Conservation (phyloP, 2,797 vertebrate species). For the Halcyon badia region DNA sequence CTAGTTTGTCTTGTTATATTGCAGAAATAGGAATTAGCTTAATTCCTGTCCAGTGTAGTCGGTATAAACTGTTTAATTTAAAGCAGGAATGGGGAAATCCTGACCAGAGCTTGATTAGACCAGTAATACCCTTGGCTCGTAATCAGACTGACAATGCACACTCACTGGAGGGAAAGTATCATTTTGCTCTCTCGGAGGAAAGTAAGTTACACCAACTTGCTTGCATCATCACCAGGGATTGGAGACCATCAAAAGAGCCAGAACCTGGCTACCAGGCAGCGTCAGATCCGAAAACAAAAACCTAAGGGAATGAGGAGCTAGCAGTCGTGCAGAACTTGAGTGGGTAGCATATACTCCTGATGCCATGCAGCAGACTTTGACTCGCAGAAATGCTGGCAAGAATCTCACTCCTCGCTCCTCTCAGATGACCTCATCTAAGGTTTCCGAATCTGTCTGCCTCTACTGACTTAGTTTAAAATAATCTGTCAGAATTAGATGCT, state of each 20-base stretch:
- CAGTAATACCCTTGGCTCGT: not conserved
- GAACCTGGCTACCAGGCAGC: not conserved
- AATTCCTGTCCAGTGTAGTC: not conserved
- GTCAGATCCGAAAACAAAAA: not conserved
- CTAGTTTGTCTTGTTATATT: not conserved
- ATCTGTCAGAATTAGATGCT: not conserved
- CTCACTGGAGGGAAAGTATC: not conserved
- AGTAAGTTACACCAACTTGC: not conserved
- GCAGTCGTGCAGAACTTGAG: not conserved
- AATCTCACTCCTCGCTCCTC: not conserved
- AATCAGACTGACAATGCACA: not conserved
- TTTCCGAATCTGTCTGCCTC: not conserved
- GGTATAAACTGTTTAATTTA: not conserved
- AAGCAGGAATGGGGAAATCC: not conserved
- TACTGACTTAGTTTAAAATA: not conserved
- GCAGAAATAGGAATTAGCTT: not conserved
- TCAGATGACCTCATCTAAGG: not conserved
- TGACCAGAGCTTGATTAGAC: not conserved
- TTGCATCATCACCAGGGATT: not conserved
- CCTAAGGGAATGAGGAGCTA: not conserved
- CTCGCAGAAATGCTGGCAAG: fast-evolving
- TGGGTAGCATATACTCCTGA: not conserved
- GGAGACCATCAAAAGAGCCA: not conserved
- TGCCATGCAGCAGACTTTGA: not conserved
- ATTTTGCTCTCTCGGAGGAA: not conserved